Base-by-base conservation (phyloP, 1,140 invertebrate species). In the Caenorhabditis latens region DNA sequence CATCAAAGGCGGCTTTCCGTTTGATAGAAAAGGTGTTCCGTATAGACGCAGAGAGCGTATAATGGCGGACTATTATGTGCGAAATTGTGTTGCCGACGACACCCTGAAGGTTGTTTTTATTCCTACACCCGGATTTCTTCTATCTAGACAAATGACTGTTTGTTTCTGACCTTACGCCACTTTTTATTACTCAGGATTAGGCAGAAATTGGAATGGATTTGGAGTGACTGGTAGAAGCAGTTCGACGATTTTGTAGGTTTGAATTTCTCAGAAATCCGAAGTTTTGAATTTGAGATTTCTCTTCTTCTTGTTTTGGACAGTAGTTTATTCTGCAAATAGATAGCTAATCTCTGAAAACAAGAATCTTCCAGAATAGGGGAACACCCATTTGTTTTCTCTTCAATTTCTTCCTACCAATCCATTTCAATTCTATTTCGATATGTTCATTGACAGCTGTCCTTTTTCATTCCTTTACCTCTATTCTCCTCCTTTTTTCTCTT, bases 401-500 rank as follows among this genome's bases (percentile, higher is more conserved):
- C 9, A 14, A 14, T 53, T 40, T 63, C 24, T 21, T 63, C n/a
- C 61, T 63, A 63, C 61, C 61, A 32, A 63, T 63, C 57, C 57
- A 58, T 58, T 53, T 32, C 46, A 48, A 79, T 79, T 79, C n/a
- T 46, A 21, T 32, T 50, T 79, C 46, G 71, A 79, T 50, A 79
- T 79, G n/a, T 79, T 79, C 71, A 46, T 50, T 79, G 71, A 79
- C 71, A 79, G 71, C 71, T 79, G 71, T 79, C 71, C 71, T 79
- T 79, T 79, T 79, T 79, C 71, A 79, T 79, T 79, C 46, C 71
- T 48, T 79, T 14, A 50, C 43, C 11, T 53, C 13, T 53, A 7
- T 53, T 24, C n/a, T 79, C 42, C 46, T 79, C 3, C 7, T 79
- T 48, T 50, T 79, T 79, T 24, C 24, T 11, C 8, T 21, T 79